Conservation (phyloP, 2,797 vertebrate species). For the Nasua narica region DNA sequence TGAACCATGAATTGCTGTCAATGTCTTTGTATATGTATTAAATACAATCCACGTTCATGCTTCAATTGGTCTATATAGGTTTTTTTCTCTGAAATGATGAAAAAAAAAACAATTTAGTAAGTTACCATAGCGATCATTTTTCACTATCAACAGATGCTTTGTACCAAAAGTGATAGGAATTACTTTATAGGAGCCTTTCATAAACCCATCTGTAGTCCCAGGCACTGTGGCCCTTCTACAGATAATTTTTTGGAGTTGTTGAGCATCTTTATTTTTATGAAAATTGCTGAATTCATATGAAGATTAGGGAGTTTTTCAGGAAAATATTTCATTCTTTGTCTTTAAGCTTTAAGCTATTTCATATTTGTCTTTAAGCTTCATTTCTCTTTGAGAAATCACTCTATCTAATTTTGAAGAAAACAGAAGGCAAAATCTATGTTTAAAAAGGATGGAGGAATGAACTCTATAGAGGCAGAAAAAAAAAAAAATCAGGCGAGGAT, state of each 20-base stretch:
- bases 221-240: background rate
- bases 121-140: conserved; percentile 29
- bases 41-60: conserved; percentile 90
- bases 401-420: conserved; percentile 4
- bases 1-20: conserved; percentile 87
- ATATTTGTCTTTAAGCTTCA: conserved; percentile 12
- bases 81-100: conserved; percentile 83
- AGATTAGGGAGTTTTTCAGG: background rate
- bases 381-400: background rate
- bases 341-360: background rate
- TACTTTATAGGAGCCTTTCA: background rate
- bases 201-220: background rate
- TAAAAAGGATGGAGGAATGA: background rate
- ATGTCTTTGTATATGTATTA: conserved; percentile 86
- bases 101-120: conserved; percentile 63
- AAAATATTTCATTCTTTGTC: conserved; percentile 22
- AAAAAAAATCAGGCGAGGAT: background rate
- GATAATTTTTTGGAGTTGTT: background rate
- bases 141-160: conserved; percentile 36
- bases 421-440: background rate
- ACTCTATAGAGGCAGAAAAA: background rate
- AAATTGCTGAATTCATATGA: conserved; percentile 10
- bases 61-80: conserved; percentile 84
- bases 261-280: background rate
- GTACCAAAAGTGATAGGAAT: background rate